These are phyloP conservation scores for Aulostomus chinensis DNA, from an alignment of 2,797 vertebrate genomes.

Conservation along the genomic window DNA sequence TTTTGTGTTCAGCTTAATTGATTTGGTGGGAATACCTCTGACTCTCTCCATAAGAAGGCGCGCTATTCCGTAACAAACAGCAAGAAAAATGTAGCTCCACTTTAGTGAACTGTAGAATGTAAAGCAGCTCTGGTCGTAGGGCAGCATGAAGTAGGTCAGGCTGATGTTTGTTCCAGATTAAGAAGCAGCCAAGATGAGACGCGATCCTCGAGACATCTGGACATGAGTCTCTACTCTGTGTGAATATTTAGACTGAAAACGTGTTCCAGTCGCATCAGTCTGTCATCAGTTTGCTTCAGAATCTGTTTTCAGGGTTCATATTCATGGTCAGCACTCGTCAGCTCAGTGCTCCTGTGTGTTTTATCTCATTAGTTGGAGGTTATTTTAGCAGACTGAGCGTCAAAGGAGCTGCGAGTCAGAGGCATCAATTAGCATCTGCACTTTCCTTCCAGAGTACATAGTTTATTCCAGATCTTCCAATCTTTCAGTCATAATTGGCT, in stretches of 20 bases:
- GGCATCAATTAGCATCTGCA: slow-evolving; percentile 45
- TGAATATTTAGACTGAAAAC: slow-evolving; percentile 38
- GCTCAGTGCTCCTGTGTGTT: slow-evolving; percentile 27
- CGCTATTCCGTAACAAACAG: no score
- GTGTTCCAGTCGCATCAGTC: slow-evolving; percentile 38
- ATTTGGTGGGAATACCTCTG: slow-evolving; percentile 14
- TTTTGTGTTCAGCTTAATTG: slow-evolving; percentile 41
- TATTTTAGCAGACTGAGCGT: slow-evolving; percentile 29
- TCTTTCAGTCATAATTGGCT: slow-evolving; percentile 52
- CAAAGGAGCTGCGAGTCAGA: slow-evolving; percentile 34
- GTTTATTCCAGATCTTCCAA: slow-evolving; percentile 42
- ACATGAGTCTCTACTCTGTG: slow-evolving; percentile 50
- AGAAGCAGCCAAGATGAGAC: slow-evolving; percentile 51
- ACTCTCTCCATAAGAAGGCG: slow-evolving; percentile 8
- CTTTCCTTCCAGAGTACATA: slow-evolving; percentile 34
- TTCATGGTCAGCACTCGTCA: slow-evolving; percentile 29
- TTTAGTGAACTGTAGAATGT: slow-evolving; percentile 48
- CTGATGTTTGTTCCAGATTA: slow-evolving; percentile 58
- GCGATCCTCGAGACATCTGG: slow-evolving; percentile 67
- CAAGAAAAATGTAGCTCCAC: slow-evolving; percentile 8
- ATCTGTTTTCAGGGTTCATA: slow-evolving; percentile 22
- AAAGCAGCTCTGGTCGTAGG: slow-evolving; percentile 37
- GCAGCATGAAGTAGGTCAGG: slow-evolving; percentile 66
- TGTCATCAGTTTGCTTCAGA: slow-evolving; percentile 40
- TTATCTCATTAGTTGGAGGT: slow-evolving; percentile 43